phyloP scores from a whole-genome alignment of 2,888 invertebrate species.

The Aleiodes testaceus region DNA sequence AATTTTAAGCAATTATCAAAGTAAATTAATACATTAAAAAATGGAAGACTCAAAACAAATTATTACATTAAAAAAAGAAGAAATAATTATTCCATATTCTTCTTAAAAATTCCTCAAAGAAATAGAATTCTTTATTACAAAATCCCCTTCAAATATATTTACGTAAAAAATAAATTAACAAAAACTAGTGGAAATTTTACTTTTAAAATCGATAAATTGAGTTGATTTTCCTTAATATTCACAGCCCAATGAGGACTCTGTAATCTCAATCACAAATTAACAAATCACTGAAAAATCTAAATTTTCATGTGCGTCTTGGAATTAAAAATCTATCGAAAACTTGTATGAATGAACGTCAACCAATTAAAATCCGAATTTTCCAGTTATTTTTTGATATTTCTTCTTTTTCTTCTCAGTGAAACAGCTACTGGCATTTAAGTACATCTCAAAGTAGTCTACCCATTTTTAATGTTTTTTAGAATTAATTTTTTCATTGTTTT shows the following conservation, averaged over 20 bases:
- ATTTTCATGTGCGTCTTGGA: not conserved
- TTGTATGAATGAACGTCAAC: not conserved
- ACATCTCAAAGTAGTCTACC: constrained; percentile 23
- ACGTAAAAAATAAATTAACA: constrained; percentile 5
- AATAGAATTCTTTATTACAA: not conserved
- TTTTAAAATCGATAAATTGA: constrained; percentile 14
- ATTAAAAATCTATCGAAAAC: not conserved
- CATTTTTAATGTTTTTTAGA: constrained; percentile 3
- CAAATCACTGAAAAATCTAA: not conserved
- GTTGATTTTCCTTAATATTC: constrained; percentile 1
- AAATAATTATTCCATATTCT: too few species aligned
- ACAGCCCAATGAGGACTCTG: constrained; percentile 1
- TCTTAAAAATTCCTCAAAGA: too few species aligned
- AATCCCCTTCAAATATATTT: not conserved
- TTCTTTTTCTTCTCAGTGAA: not conserved
- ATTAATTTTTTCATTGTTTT: not conserved
- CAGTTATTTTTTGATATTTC: not conserved
- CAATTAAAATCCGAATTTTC: not conserved
- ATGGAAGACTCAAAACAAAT: constrained; percentile 9
- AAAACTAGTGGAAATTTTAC: not conserved
- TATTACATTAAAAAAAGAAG: too few species aligned
- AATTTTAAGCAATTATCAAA: not conserved
- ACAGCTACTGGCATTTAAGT: constrained; percentile 21
- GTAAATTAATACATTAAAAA: constrained; percentile 2
- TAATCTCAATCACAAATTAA: not conserved